phyloP scores from a whole-genome alignment of 2,888 invertebrate species.

The Microchrysa polita region DNA sequence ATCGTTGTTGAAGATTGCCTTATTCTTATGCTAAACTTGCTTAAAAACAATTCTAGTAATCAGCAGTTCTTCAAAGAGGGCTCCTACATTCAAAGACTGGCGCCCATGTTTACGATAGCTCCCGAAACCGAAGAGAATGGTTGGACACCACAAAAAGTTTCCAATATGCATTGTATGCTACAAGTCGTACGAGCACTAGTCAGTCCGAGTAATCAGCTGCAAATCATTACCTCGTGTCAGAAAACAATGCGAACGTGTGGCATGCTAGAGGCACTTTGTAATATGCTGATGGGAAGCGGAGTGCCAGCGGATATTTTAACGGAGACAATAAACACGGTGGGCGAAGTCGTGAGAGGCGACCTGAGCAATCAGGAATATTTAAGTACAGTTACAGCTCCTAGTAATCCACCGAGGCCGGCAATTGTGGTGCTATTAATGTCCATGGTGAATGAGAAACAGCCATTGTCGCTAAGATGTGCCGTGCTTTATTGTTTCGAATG shows the following conservation, averaged over 20 bases:
- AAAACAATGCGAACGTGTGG: slow-evolving; percentile 87
- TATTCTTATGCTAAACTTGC: slow-evolving; percentile 87
- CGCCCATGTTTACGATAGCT: slow-evolving; percentile 87
- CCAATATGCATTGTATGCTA: slow-evolving; percentile 92
- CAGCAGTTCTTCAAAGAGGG: slow-evolving; percentile 99
- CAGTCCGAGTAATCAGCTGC: slow-evolving; percentile 91
- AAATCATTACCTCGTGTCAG: slow-evolving; percentile 84
- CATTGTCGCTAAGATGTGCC: slow-evolving; percentile 87
- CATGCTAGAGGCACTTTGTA: slow-evolving; percentile 82
- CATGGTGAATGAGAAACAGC: slow-evolving; percentile 98
- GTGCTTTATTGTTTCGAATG: slow-evolving; percentile 98
- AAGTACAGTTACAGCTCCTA: slow-evolving; percentile 89
- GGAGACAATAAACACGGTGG: slow-evolving; percentile 94
- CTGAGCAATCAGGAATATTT: slow-evolving; percentile 91
- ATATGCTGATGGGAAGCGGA: slow-evolving; percentile 93
- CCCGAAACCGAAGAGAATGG: slow-evolving; percentile 76
- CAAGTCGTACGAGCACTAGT: slow-evolving; percentile 91
- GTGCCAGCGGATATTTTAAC: slow-evolving; percentile 96
- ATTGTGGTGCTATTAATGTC: slow-evolving; percentile 96
- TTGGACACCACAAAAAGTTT: slow-evolving; percentile 94
- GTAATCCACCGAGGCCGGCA: slow-evolving; percentile 91
- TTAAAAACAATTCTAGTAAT: slow-evolving; percentile 96
- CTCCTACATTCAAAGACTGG: slow-evolving; percentile 89
- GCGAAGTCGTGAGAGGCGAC: slow-evolving; percentile 90
- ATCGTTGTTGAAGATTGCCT: slow-evolving; percentile 99